Evolutionary conservation across 2,113 vertebrate genomes (phyloP).

Genomic region (Hippocampus comes): DNA sequence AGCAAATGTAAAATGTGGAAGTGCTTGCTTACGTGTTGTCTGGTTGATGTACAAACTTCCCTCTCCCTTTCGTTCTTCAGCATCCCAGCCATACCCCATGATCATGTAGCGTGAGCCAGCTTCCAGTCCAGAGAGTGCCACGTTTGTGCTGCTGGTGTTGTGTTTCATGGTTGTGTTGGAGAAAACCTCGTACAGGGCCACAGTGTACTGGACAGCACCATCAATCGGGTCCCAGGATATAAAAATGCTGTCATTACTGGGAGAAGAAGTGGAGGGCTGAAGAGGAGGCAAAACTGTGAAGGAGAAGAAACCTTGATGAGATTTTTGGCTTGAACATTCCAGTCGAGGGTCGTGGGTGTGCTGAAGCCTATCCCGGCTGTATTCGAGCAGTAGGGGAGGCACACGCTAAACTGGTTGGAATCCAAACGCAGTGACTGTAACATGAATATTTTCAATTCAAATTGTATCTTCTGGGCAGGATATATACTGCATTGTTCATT

Average conservation of each 20-base stretch:
- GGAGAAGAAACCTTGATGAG: conserved; percentile 5
- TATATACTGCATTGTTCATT: no score
- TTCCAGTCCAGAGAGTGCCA: conserved; percentile 74
- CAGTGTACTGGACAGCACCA: conserved; percentile 73
- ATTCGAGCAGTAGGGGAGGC: no score
- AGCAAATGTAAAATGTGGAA: background rate
- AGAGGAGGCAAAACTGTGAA: conserved; percentile 80
- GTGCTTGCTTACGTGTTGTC: conserved; percentile 80
- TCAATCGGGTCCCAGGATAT: conserved; percentile 75
- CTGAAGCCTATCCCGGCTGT: no score
- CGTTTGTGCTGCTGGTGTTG: conserved; percentile 74
- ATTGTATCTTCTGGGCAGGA: no score
- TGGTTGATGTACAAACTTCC: conserved; percentile 74
- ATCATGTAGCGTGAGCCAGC: conserved; percentile 80
- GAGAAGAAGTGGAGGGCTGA: conserved; percentile 71
- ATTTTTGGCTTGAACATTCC: background rate
- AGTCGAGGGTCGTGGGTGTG: no score
- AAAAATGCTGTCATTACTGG: conserved; percentile 74
- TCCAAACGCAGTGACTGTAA: no score
- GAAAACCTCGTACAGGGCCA: conserved; percentile 74
- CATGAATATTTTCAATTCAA: no score
- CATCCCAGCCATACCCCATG: conserved; percentile 78
- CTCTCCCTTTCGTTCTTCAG: conserved; percentile 77
- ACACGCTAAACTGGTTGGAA: no score
- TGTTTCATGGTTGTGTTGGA: conserved; percentile 66